Evolutionary conservation across 2,888 invertebrate species (phyloP).

Genomic region (Catocala fraxini): DNA sequence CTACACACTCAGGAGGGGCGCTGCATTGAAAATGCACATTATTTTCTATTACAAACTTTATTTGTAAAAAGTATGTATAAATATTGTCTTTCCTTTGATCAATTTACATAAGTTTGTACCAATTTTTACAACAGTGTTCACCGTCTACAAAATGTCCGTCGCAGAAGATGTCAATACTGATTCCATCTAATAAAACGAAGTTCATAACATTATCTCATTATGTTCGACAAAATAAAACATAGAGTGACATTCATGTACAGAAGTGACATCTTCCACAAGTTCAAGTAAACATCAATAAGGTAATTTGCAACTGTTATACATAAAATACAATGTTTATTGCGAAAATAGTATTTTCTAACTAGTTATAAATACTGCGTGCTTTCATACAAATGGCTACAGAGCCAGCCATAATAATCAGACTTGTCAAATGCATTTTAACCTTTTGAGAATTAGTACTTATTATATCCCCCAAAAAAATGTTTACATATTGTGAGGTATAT

Average conservation of each 20-base stretch:
- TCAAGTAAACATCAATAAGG: conserved; percentile 29
- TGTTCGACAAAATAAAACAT: conserved; percentile 18
- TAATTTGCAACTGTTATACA: conserved; percentile 53
- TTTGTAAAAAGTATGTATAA: conserved; percentile 77
- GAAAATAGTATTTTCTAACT: background rate
- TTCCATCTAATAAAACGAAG: background rate
- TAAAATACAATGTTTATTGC: conserved; percentile 3
- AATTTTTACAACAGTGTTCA: conserved; percentile 53
- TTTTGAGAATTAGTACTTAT: background rate
- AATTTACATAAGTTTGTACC: conserved; percentile 54
- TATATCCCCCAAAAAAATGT: background rate
- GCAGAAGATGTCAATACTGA: conserved; percentile 35
- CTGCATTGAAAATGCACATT: conserved; percentile 78
- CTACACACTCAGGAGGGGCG: conserved; percentile 56
- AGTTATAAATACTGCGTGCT: conserved; percentile 1
- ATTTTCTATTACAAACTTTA: conserved; percentile 76
- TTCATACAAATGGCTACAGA: background rate
- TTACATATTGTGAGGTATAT: conserved; percentile 15
- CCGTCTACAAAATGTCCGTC: conserved; percentile 40
- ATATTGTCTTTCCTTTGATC: conserved; percentile 64
- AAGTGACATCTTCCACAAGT: conserved; percentile 39
- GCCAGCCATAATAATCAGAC: background rate
- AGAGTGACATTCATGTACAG: conserved; percentile 7
- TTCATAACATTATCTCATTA: too few relatives aligned
- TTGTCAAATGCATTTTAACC: background rate